Evolutionary conservation across 2,797 vertebrate genomes (phyloP), one percentile per base, ranked within the genome.

Genomic region (Tauraco hartlaubi): DNA sequence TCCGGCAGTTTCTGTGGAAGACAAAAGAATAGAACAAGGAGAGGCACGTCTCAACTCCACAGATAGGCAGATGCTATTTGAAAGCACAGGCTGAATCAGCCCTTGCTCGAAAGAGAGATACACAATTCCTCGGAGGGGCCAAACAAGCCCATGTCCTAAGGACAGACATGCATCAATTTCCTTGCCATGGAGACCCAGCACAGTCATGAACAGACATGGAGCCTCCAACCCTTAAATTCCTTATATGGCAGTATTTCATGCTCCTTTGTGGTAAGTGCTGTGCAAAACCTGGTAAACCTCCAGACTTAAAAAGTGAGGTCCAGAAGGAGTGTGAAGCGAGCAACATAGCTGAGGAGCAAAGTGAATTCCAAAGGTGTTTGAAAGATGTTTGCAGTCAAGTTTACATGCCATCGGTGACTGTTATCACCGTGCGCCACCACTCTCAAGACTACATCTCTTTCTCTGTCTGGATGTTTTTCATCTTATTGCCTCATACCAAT

Each of bases 1-100:
- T 26, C 98, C 98, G 95, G 94, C 99, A 86, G 87, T 97, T 37
- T 97, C 98, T 64, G 35, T 98, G 43, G 95, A 97, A 37, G 93
- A 83, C 7, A 92, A 96, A 72, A 98, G 94, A 73, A 95, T 98
- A 39, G 28, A 33, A 55, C 9, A 17, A 39, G 16, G 13, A 71
- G 9, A 71, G 20, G 14, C 26, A 51, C 1, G 1, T 9, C 4
- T 71, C 29, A 76, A 37, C 23, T 74, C 46, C 54, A 74, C 22
- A 81, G 52, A 16, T 1, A 46, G 9, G 5, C 25, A 31, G 54
- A 7, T 49, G 23, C 17, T 17, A 2, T 29, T 28, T 39, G 15
- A 33, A 22, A 66, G 37, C 28, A 48, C 21, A 35, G 31, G n/a
- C 6, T 41, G 48, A 88, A 37, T 1, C 37, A 11, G 22, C 2